These are phyloP conservation scores for Sarcophaga bullata DNA, from an alignment of 1,140 invertebrate genomes.

Conservation along the genomic window DNA sequence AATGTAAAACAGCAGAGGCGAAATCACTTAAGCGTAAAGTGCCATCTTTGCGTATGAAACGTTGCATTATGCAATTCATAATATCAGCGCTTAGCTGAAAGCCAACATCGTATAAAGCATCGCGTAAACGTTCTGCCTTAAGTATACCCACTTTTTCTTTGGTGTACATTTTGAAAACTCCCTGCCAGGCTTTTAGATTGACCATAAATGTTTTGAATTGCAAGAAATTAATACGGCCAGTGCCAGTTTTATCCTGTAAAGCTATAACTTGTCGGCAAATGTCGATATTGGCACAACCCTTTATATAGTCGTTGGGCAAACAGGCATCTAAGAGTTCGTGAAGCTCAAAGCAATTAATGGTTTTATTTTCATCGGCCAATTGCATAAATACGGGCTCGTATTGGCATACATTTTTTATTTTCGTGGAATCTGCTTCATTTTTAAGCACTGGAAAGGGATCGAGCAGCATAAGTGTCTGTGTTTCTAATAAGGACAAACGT, in stretches of 20 bases:
- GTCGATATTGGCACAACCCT: slow-evolving; percentile 91
- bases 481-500: slow-evolving; percentile 68
- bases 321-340: slow-evolving; percentile 92
- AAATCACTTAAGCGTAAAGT: slow-evolving; percentile 93
- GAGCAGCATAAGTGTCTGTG: slow-evolving; percentile 83
- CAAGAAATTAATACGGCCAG: slow-evolving; percentile 82
- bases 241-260: slow-evolving; percentile 84
- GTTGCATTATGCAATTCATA: slow-evolving; percentile 81
- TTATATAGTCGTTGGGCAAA: slow-evolving; percentile 94
- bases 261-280: slow-evolving; percentile 90
- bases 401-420: slow-evolving; percentile 70
- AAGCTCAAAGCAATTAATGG: slow-evolving; percentile 91
- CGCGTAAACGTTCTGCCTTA: slow-evolving; percentile 84
- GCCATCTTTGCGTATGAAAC: slow-evolving; percentile 93
- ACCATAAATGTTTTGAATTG: slow-evolving; percentile 94
- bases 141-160: slow-evolving; percentile 91
- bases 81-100: slow-evolving; percentile 88
- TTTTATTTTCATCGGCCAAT: slow-evolving; percentile 85
- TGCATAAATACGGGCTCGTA: slow-evolving; percentile 92
- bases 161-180: slow-evolving; percentile 89
- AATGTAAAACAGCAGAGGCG: slow-evolving; percentile 87
- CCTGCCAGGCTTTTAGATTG: slow-evolving; percentile 91
- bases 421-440: slow-evolving; percentile 61
- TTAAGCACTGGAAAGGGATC: slow-evolving; percentile 79
- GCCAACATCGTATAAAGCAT: slow-evolving; percentile 86